Conservation (phyloP, 2,888 invertebrate species). For the Drosophila borborema region DNA sequence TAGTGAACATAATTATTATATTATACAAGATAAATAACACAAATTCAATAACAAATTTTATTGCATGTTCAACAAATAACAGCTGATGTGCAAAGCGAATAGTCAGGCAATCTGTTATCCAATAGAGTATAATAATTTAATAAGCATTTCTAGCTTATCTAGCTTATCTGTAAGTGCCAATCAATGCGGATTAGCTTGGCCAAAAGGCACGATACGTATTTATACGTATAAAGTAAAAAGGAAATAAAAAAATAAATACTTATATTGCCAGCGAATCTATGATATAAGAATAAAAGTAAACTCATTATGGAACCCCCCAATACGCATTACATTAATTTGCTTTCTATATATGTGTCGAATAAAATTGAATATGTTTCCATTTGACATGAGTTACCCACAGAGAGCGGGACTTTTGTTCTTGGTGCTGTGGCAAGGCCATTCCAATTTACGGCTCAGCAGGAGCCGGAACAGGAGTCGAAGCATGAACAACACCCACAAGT, state of each 20-base stretch:
- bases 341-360: constrained; percentile 50
- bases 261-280: neutral
- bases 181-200: constrained; percentile 1
- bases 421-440: constrained; percentile 19
- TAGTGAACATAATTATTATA: no score
- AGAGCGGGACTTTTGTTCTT: constrained; percentile 20
- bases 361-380: constrained; percentile 57
- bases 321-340: constrained; percentile 35
- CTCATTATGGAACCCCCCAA: constrained; percentile 1
- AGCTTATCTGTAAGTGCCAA: neutral
- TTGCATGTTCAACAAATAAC: neutral
- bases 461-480: neutral
- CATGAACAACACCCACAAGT: constrained; percentile 14
- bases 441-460: constrained; percentile 38
- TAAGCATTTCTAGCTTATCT: neutral
- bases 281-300: constrained; percentile 18
- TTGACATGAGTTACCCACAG: constrained; percentile 38
- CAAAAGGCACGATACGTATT: neutral
- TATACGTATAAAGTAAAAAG: neutral
- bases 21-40: no score
- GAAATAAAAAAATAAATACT: neutral
- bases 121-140: neutral
- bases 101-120: neutral
- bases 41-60: neutral
- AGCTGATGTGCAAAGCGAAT: neutral